Percentiles rank a stretch among this genome's conserved stretches.
These are phyloP conservation scores for Pituophis catenifer DNA, from an alignment of 2,113 vertebrate genomes.

Conservation along the genomic window DNA sequence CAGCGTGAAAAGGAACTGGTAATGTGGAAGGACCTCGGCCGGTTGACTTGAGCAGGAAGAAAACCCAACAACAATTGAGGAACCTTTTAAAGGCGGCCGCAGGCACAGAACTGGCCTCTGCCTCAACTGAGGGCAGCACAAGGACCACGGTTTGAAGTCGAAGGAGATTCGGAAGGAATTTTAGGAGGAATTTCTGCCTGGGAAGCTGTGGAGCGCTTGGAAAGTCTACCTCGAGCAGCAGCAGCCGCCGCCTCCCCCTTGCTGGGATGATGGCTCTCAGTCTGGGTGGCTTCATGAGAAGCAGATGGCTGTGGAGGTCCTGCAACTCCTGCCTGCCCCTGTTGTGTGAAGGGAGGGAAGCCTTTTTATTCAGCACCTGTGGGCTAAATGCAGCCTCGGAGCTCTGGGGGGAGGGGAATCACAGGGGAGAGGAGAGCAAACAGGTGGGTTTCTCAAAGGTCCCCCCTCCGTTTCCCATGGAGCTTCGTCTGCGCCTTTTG, in stretches of 20 bases:
- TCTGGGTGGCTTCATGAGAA: background rate
- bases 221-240: background rate
- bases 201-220: background rate
- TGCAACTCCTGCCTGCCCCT: background rate
- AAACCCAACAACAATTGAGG: background rate
- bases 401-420: background rate
- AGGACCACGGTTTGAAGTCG: background rate
- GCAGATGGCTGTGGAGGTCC: background rate
- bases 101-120: background rate
- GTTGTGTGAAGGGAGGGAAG: background rate
- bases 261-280: background rate
- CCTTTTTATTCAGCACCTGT: background rate
- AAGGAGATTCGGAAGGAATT: background rate
- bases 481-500: background rate
- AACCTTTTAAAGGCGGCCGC: too few relatives aligned
- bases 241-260: background rate
- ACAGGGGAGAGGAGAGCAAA: background rate
- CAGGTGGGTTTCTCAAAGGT: too few relatives aligned
- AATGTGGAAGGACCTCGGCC: background rate
- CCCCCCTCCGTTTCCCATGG: background rate
- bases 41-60: background rate
- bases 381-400: background rate
- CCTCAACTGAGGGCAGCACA: background rate
- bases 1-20: background rate
- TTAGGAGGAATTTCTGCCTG: background rate